These are phyloP conservation scores for Papilio demoleus DNA, from an alignment of 2,888 invertebrate genomes.

Conservation along the genomic window DNA sequence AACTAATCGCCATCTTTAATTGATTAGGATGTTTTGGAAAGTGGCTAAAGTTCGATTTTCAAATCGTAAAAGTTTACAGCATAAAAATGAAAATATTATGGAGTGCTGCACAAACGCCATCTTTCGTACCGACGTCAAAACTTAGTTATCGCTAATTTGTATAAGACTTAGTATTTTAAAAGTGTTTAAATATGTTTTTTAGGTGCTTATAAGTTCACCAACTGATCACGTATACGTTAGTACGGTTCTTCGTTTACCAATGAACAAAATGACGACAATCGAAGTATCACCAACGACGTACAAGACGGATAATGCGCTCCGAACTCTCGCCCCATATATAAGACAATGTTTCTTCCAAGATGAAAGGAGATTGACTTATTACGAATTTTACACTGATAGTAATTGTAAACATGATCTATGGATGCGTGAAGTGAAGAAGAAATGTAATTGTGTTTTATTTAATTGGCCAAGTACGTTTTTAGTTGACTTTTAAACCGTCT, in stretches of 20 bases:
- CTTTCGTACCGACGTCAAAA: background rate
- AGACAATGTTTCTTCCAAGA: constrained; percentile 77
- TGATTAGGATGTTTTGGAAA: too few species aligned
- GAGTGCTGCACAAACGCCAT: background rate
- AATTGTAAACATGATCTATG: constrained; percentile 82
- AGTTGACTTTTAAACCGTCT: background rate
- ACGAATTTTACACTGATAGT: constrained; percentile 78
- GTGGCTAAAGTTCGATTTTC: too few species aligned
- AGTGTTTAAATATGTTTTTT: constrained; percentile 28
- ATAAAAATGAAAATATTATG: too few species aligned
- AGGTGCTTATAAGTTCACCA: constrained; percentile 74
- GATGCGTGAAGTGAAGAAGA: constrained; percentile 69
- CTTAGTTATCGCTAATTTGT: background rate
- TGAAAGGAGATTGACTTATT: constrained; percentile 68
- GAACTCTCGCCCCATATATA: constrained; percentile 60
- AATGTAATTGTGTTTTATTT: constrained; percentile 75
- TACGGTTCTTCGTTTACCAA: constrained; percentile 73
- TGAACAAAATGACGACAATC: constrained; percentile 76
- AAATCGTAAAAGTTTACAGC: too few species aligned
- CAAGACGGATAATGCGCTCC: constrained; percentile 67
- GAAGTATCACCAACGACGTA: constrained; percentile 74
- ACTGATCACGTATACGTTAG: constrained; percentile 74
- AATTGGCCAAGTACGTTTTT: constrained; percentile 74
- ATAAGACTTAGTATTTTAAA: too few species aligned
- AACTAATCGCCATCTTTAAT: too few species aligned